Evolutionary conservation across 2,797 vertebrate species (phyloP).

Genomic region (Hirundo rustica): DNA sequence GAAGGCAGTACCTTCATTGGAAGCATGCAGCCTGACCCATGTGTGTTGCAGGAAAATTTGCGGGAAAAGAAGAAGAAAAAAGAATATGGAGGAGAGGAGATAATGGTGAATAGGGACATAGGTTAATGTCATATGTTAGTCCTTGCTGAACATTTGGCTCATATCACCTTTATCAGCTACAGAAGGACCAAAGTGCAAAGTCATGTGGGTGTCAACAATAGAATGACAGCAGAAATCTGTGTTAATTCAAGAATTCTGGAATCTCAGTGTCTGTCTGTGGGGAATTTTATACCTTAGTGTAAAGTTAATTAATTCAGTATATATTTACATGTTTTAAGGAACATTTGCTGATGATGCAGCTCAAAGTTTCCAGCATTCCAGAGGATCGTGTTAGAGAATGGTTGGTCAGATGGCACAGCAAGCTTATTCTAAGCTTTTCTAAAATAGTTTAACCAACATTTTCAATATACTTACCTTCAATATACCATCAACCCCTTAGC

Average conservation of each 20-base stretch:
- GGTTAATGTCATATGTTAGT: not conserved
- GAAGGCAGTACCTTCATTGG: not conserved
- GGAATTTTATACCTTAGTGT: not conserved
- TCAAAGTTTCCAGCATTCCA: not conserved
- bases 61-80: not conserved
- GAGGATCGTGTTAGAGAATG: not conserved
- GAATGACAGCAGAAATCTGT: not conserved
- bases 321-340: not conserved
- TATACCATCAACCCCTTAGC: not conserved
- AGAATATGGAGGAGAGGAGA: not conserved
- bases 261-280: rapidly evolving
- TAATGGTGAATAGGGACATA: not conserved
- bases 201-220: not conserved
- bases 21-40: not conserved
- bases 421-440: not conserved
- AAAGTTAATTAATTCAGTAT: not conserved
- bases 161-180: not conserved
- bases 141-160: not conserved
- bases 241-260: not conserved
- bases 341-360: not conserved
- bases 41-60: not conserved
- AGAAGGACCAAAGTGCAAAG: not conserved
- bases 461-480: not conserved
- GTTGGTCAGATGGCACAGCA: not conserved
- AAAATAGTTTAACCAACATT: not conserved